Evolutionary conservation across 2,113 vertebrate species (phyloP).

Genomic region (Tyto alba): DNA sequence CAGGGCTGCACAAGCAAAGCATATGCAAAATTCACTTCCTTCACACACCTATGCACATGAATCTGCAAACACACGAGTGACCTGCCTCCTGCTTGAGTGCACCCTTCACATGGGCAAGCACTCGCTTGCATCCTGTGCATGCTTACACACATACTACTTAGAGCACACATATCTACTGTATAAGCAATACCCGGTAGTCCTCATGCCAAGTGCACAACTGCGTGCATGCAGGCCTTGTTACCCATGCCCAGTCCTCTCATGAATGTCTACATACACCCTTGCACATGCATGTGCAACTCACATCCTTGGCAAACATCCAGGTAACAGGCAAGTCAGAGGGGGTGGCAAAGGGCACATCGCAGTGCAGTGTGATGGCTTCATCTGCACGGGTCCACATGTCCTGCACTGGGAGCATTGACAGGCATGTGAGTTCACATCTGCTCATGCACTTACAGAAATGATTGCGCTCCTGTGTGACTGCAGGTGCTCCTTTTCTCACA

Average conservation of each 20-base stretch:
- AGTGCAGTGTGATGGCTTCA: background rate
- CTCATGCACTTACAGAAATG: rapidly evolving
- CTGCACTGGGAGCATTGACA: background rate
- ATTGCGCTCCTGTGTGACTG: background rate
- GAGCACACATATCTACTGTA: background rate
- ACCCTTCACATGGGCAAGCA: background rate
- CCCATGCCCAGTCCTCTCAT: background rate
- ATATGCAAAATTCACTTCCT: background rate
- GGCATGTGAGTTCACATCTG: background rate
- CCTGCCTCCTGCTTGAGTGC: background rate
- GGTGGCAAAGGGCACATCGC: background rate
- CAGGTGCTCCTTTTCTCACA: rapidly evolving
- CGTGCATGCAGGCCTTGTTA: background rate
- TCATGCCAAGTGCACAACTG: background rate
- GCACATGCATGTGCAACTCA: background rate
- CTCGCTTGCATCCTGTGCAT: background rate
- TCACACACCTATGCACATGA: background rate
- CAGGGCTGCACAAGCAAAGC: background rate
- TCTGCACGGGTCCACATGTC: background rate
- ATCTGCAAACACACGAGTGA: rapidly evolving
- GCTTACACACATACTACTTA: background rate
- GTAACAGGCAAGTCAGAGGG: rapidly evolving
- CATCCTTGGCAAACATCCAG: slow-evolving; percentile 32
- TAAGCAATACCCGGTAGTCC: background rate
- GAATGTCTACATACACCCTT: rapidly evolving